Evolutionary conservation across 2,888 invertebrate species (phyloP), one percentile per base, ranked within the genome.

Genomic region (Caenorhabditis sp.): DNA sequence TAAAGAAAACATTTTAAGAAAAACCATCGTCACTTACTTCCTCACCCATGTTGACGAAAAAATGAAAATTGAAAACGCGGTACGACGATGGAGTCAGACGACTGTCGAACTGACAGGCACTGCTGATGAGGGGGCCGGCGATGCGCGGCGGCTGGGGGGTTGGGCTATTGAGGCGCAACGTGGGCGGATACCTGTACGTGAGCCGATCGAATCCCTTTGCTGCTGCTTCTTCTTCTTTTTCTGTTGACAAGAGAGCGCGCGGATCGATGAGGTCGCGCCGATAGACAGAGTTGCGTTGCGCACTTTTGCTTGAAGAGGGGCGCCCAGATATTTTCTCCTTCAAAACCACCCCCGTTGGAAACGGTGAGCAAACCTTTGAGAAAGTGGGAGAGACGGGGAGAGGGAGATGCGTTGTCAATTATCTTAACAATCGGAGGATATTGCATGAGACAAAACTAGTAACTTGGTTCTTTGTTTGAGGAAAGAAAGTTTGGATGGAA

Each of bases 61-160:
- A 79, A 62, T 71, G 79, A 79, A 78, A 78, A 60, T 69, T 69
- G 70, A 78, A 78, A 70, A 78, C 64, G 58, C 79, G 72, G 80
- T 80, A 68, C 80, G 74, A 68, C 74, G 26, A 80, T 69, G 69
- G 80, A 80, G 80, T 74, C 80, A 80, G 80, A 80, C 80, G 64
- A 69, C 74, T 60, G 80, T 80, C 80, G 50, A 80, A 80, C 80
- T 80, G 80, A 80, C 72, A 69, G 68, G 69, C 47, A 69, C 53
- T 50, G 50, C 62, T 44, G 79, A 69, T 69, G 80, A 65, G 64
- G 50, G 58, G 51, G 55, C 47, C 51, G 77, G 26, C 67, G 51
- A 32, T 47, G 47, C 47, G 47, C 65, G 56, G 67, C 47, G 80
- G 80, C 74, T 69, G 64, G 80, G 74, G 80, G 80, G 80, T 69